Base-by-base conservation (phyloP, 35 echinoderm and acorn worm species). In the Diadema setosum region DNA sequence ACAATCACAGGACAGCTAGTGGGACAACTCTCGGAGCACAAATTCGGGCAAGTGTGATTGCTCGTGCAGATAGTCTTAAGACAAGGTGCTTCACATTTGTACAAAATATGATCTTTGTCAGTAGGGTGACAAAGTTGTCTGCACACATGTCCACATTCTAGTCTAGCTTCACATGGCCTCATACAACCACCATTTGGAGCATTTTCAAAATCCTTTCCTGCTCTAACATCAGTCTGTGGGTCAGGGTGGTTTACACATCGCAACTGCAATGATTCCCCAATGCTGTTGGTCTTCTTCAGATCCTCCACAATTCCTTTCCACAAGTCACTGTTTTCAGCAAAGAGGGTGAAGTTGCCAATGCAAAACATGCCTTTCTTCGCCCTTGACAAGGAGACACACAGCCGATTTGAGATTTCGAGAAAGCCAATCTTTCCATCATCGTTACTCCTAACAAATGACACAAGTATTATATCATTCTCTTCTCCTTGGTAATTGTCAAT, bases 381-480 rank as follows among this genome's bases (percentile, higher is more conserved):
- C 73, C 95, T 87, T 45, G 91, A 93, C 15, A 97, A 42, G 15
- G 91, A 87, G 3, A 97, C 95, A 61, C 95, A 97, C 0, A 88
- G 84, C 67, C 96, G 90, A 56, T 94, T 99, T 12, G 86, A 87
- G 61, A 89, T 87, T 48, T 91, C 90, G 39, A 99, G 60, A 84
- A 99, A 99, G 36, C 95, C 95, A 42, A 98, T 98, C 23, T 42
- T 85, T 2, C 96, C 92, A 69, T 92, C 93, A 14, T 83, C 81
- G 70, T 99, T 99, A 65, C 92, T 94, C 58, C 96, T 80, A 67
- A 99, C 96, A 35, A 99, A 83, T 11, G 96, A 99, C 25, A 99
- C 45, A 16, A 94, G 90, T 33, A 99, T 95, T 12, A 99, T 99
- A 16, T 99, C 96, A 82, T 99, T 99, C 60, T 95, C 96, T 82